Evolutionary conservation across 1,140 invertebrate genomes (phyloP), one percentile per base, ranked within the genome.

Genomic region (Cyphomyrmex costatus): DNA sequence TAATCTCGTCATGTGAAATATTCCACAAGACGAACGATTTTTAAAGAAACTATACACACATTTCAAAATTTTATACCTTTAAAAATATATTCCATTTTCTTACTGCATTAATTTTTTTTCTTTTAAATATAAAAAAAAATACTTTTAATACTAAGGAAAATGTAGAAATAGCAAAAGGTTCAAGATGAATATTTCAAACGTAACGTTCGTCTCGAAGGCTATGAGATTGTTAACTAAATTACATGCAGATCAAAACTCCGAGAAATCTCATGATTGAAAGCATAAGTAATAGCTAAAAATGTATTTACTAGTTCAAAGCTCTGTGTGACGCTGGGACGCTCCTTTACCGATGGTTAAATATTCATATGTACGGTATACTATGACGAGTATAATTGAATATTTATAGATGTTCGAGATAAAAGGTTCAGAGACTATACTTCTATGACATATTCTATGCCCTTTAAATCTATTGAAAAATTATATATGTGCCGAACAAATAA

Each of bases 211-310:
- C 2, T 10, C 19, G 21, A 19, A 12, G 4, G 8, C 19, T 53
- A 60, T 70, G 51, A 71, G 68, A 42, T 42, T 33, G 79, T 63
- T 73, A 58, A 70, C 53, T 24, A 60, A 74, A 83, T 83, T 74
- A 73, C 42, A 74, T 83, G 53, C 53, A 61, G 53, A 74, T 83
- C 68, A 33, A n/a, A n/a, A 74, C 53, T 74, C 42, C 7, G 71
- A 83, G 66, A 27, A 83, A 33, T 71, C 65, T 70, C 24, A 60
- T 60, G 68, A 83, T 83, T 83, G 71, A 83, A 83, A 49, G 68
- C 53, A 73, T 73, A 83, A 73, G 79, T 83, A 73, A 83, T 73
- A 60, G 24, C 36, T 83, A 74, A 74, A 83, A 83, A 83, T 85
- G 24, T 77, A 74, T 78, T 78, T 85, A 78, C 30, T 30, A 36